These are phyloP conservation scores for Muscicapa adusta DNA, from an alignment of 2,113 vertebrate genomes.

Conservation along the genomic window DNA sequence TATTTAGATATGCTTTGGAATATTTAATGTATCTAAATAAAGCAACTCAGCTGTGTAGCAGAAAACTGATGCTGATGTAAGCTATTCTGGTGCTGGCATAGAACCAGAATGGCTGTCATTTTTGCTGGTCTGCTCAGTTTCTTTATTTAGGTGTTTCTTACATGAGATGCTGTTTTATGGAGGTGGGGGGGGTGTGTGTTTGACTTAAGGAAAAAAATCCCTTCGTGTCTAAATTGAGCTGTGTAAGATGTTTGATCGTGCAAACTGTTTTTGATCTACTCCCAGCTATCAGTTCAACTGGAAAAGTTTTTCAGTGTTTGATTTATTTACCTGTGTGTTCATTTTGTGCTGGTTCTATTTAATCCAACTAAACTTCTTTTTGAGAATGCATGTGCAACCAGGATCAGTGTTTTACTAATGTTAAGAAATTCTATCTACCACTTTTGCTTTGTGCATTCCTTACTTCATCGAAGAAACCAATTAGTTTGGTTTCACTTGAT, in stretches of 20 bases:
- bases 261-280: neutral
- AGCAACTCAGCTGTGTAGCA: slow-evolving; percentile 50
- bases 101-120: slow-evolving; percentile 29
- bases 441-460: neutral
- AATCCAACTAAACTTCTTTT: neutral
- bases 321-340: slow-evolving; percentile 1
- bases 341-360: neutral
- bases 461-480: slow-evolving; percentile 13
- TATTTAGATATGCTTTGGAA: slow-evolving; percentile 45
- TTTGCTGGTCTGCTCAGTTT: slow-evolving; percentile 52
- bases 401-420: neutral
- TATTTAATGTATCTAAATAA: slow-evolving; percentile 49
- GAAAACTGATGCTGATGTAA: slow-evolving; percentile 34
- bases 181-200: too few relatives aligned
- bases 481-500: slow-evolving; percentile 43
- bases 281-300: neutral
- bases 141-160: slow-evolving; percentile 50
- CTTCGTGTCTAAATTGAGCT: neutral
- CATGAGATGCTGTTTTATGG: neutral
- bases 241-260: neutral
- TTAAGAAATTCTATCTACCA: neutral
- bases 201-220: neutral
- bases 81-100: slow-evolving; percentile 29
- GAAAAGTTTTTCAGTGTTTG: neutral
- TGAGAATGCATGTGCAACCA: neutral